These are phyloP conservation scores for Limanda limanda DNA, from an alignment of 2,113 vertebrate genomes.

Conservation along the genomic window DNA sequence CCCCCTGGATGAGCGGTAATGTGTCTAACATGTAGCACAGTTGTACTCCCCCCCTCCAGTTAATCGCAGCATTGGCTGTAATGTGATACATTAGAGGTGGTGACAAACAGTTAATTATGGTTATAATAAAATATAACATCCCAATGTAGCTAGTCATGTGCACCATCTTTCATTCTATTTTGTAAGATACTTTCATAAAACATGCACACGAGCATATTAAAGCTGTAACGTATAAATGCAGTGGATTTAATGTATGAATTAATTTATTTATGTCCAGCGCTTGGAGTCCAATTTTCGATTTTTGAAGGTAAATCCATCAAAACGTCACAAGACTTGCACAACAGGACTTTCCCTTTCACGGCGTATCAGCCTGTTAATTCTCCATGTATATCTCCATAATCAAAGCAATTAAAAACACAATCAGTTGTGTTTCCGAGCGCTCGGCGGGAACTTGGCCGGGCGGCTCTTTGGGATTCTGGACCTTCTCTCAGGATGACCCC, in stretches of 20 bases:
- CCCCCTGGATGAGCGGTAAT: neutral
- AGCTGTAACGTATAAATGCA: neutral
- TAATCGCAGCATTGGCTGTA: neutral
- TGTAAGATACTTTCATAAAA: neutral
- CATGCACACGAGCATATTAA: neutral
- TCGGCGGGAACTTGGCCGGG: slow-evolving; percentile 60
- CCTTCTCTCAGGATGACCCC: slow-evolving; percentile 72
- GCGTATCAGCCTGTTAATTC: slow-evolving; percentile 25
- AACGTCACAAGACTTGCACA: neutral
- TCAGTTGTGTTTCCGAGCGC: slow-evolving; percentile 74
- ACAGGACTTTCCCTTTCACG: slow-evolving; percentile 20
- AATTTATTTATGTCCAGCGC: neutral
- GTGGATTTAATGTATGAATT: neutral
- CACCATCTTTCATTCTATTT: neutral
- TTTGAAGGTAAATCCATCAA: neutral
- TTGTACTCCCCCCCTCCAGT: neutral
- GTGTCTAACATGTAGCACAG: neutral
- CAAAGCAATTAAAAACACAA: slow-evolving; percentile 80
- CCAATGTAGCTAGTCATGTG: neutral
- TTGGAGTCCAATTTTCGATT: neutral
- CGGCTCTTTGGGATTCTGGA: slow-evolving; percentile 76
- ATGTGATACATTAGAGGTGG: neutral
- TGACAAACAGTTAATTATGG: neutral
- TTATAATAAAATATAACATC: neutral
- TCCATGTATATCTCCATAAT: slow-evolving; percentile 57